phyloP scores from a whole-genome alignment of 2,888 invertebrate genomes.

The Cheilosia scutellata region DNA sequence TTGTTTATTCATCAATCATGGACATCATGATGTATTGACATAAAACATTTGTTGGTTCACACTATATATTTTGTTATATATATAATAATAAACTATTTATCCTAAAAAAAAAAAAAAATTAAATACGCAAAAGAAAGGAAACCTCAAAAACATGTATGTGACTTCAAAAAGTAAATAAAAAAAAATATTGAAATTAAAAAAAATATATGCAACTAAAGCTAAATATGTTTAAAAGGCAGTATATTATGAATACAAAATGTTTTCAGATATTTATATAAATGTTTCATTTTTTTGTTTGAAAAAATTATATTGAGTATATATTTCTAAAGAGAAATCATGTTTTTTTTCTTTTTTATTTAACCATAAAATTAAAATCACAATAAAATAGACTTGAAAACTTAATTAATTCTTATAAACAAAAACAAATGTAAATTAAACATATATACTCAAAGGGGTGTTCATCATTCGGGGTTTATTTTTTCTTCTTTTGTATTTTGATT shows the following conservation, averaged over 20 bases:
- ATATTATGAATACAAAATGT: slow-evolving; percentile 58
- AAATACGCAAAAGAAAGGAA: slow-evolving; percentile 61
- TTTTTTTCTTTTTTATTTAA: slow-evolving; percentile 51
- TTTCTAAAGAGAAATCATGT: slow-evolving; percentile 33
- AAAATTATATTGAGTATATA: slow-evolving; percentile 24
- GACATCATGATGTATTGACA: slow-evolving; percentile 48
- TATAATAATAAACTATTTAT: slow-evolving; percentile 64
- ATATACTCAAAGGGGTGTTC: slow-evolving; percentile 18
- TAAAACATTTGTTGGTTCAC: slow-evolving; percentile 54
- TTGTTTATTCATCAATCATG: slow-evolving; percentile 45
- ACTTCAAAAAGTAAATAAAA: slow-evolving; percentile 47
- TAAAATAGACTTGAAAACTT: slow-evolving; percentile 83
- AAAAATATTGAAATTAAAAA: not conserved
- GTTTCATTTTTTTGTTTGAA: slow-evolving; percentile 13
- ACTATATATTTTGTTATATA: slow-evolving; percentile 53
- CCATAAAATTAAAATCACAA: slow-evolving; percentile 84
- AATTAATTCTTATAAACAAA: slow-evolving; percentile 56
- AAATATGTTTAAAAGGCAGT: slow-evolving; percentile 55
- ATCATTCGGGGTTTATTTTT: slow-evolving; percentile 14
- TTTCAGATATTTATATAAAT: slow-evolving; percentile 27
- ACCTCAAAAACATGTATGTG: slow-evolving; percentile 51
- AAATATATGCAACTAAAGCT: slow-evolving; percentile 36
- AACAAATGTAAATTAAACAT: slow-evolving; percentile 4
- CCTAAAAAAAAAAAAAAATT: slow-evolving; percentile 61
- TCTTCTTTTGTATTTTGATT: slow-evolving; percentile 47